phyloP scores from a whole-genome alignment of 2,113 vertebrate species.

The Electrona antarctica region DNA sequence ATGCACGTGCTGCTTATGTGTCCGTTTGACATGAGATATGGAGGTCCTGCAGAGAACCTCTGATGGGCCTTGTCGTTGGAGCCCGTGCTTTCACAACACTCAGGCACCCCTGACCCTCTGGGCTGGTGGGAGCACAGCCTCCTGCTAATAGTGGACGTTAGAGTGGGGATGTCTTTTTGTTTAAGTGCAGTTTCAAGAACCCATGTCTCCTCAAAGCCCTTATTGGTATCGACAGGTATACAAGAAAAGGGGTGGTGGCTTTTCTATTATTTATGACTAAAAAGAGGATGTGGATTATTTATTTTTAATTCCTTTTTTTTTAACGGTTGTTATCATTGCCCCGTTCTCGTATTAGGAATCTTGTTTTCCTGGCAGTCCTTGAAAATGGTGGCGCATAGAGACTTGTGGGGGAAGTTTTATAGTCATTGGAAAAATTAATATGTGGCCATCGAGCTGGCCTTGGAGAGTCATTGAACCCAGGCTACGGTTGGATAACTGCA shows the following conservation, averaged over 20 bases:
- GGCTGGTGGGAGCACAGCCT: conserved; percentile 65
- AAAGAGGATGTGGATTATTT: conserved; percentile 71
- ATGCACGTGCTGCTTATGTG: neutral
- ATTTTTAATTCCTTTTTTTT: conserved; percentile 41
- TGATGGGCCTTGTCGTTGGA: conserved; percentile 36
- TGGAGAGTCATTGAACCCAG: conserved; percentile 38
- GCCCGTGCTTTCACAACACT: conserved; percentile 58
- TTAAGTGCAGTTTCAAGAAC: conserved; percentile 78
- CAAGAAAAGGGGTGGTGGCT: conserved; percentile 64
- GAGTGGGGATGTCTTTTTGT: conserved; percentile 60
- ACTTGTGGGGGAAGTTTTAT: conserved; percentile 56
- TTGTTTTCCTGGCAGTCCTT: conserved; percentile 70
- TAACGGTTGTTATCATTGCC: conserved; percentile 66
- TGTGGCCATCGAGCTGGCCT: conserved; percentile 41
- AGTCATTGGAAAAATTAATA: conserved; percentile 65
- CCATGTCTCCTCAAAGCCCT: conserved; percentile 58
- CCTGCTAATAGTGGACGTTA: conserved; percentile 62
- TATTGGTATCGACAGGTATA: conserved; percentile 74
- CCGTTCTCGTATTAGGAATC: conserved; percentile 66
- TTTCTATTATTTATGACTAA: conserved; percentile 81
- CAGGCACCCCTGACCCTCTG: conserved; percentile 58
- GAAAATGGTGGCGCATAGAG: conserved; percentile 53
- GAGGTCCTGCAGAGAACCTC: conserved; percentile 44
- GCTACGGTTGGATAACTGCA: conserved; percentile 50
- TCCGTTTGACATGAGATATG: conserved; percentile 9